Base-by-base conservation (phyloP, 2,113 vertebrate species). In the Phalacrocorax carbo region DNA sequence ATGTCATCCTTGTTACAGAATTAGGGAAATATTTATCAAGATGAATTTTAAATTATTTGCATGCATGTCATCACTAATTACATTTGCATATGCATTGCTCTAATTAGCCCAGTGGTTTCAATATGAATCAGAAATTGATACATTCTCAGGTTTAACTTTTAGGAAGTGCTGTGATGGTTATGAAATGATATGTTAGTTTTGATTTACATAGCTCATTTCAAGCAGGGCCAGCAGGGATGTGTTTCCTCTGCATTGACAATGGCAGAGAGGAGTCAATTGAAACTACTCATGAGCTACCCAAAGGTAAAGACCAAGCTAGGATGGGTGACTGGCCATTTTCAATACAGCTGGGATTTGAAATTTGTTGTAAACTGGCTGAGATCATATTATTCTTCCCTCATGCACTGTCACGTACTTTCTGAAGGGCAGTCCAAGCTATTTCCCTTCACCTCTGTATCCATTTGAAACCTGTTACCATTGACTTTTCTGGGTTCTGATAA, bases 1-100 rank as follows among this genome's bases (percentile, higher is more conserved):
- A 95, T 84, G 72, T 82, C 60, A 94, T 52, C 48, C 79, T 70
- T 86, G n/a, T 68, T 78, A 82, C 15, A 15, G 82, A 94, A 88
- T 92, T 69, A 87, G 80, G 89, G 40, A 95, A 94, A 94, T 89
- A 95, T 76, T 92, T 94, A 91, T 92, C 52, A 82, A 79, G 73
- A 91, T 61, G 14, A 81, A 78, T 82, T 86, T 90, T 34, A 52
- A 51, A 21, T 71, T 66, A 86, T 91, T 93, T 94, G 40, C 69
- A 79, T 71, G 75, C 38, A 32, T 79, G 77, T 82, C 72, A 81
- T 68, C 19, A 69, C 69, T 93, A 96, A 95, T 93, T 86, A 61
- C 36, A 94, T 96, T 94, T 95, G 65, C 83, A 94, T 95, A 92
- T 79, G 65, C 60, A 88, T 55, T 60, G 58, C 27, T 70, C 29